Evolutionary conservation across 2,113 vertebrate genomes (phyloP).

Genomic region (Carassius carassius): DNA sequence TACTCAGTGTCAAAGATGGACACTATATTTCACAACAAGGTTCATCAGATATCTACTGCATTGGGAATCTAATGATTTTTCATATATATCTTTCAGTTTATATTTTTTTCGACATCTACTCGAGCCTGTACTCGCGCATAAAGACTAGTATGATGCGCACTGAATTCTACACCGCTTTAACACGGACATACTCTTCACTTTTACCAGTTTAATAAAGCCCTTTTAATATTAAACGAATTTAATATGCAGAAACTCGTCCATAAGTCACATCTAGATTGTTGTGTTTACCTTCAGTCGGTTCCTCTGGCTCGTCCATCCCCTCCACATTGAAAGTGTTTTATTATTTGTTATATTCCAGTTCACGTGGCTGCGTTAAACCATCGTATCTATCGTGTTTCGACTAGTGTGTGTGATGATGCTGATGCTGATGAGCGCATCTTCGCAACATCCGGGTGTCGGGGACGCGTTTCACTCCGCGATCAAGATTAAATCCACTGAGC

Average conservation of each 20-base stretch:
- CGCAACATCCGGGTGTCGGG: constrained; percentile 76
- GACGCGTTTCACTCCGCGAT: constrained; percentile 46
- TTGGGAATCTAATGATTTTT: too few relatives aligned
- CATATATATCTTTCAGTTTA: not conserved
- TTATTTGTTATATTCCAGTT: not conserved
- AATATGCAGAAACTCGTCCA: too few relatives aligned
- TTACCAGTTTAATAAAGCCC: not conserved
- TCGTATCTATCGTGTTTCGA: constrained; percentile 48
- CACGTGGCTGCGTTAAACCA: constrained; percentile 34
- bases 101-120: not conserved
- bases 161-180: not conserved
- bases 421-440: constrained; percentile 60
- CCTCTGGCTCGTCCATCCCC: constrained; percentile 77
- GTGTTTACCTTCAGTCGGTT: constrained; percentile 69
- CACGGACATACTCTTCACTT: not conserved
- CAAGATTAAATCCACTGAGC: constrained; percentile 16
- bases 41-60: too few relatives aligned
- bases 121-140: not conserved
- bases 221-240: not conserved
- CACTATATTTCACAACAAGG: too few relatives aligned
- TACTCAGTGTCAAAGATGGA: not conserved
- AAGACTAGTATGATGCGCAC: too few relatives aligned
- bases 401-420: constrained; percentile 62
- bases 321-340: constrained; percentile 74
- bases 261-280: not conserved